phyloP scores from a whole-genome alignment of 2,797 vertebrate genomes.

The Spinus olivaceus region DNA sequence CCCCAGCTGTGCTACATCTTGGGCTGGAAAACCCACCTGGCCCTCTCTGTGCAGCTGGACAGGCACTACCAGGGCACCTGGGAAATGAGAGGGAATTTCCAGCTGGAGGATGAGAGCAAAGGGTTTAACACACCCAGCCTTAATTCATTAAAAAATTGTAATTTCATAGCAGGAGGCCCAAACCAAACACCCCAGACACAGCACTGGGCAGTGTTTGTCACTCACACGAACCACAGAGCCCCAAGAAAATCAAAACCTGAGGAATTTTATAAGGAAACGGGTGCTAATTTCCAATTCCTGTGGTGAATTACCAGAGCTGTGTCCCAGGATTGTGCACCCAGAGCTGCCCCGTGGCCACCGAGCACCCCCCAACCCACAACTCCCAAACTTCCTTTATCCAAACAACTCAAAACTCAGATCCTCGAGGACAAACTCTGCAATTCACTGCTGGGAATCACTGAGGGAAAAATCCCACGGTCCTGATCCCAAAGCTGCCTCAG shows the following conservation, averaged over 20 bases:
- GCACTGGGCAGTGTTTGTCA: neutral
- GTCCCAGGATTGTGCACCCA: neutral
- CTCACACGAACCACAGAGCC: neutral
- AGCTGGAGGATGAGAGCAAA: neutral
- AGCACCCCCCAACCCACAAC: neutral
- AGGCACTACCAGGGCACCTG: too few relatives aligned
- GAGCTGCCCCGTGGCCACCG: neutral
- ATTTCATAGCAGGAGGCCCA: neutral
- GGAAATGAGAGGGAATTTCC: neutral
- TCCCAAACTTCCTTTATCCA: neutral
- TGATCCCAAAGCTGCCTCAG: neutral
- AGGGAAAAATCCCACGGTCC: accelerated
- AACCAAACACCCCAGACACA: neutral
- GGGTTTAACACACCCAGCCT: accelerated
- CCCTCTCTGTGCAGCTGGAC: accelerated
- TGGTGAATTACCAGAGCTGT: accelerated
- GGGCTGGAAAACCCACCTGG: neutral
- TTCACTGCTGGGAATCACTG: neutral
- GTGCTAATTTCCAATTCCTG: accelerated
- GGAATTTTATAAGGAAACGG: neutral
- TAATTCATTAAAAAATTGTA: neutral
- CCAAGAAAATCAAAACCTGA: neutral
- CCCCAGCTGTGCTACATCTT: accelerated
- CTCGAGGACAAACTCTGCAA: neutral
- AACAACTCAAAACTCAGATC: neutral